phyloP scores from a whole-genome alignment of 1,140 invertebrate species.

The Drosophila persimilis region DNA sequence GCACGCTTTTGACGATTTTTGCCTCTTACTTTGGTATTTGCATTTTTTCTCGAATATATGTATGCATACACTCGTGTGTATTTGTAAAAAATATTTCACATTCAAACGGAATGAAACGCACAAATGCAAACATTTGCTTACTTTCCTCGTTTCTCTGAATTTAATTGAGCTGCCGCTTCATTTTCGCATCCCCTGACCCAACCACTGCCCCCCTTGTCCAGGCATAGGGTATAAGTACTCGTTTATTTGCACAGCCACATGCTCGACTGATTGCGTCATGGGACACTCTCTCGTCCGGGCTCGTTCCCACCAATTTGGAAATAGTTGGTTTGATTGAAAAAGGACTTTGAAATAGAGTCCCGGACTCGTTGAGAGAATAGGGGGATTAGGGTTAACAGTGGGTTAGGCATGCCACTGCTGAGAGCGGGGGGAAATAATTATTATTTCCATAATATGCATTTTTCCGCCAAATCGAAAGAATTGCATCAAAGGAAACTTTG shows the following conservation, averaged over 20 bases:
- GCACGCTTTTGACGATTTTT: slow-evolving; percentile 63
- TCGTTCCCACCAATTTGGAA: too few relatives aligned
- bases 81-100: slow-evolving; percentile 72
- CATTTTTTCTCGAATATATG: slow-evolving; percentile 31
- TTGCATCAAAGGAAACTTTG: slow-evolving; percentile 35
- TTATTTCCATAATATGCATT: neutral
- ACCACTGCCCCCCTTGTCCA: too few relatives aligned
- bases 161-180: slow-evolving; percentile 44
- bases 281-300: too few relatives aligned
- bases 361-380: too few relatives aligned
- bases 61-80: neutral
- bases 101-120: slow-evolving; percentile 67
- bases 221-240: too few relatives aligned
- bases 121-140: slow-evolving; percentile 71
- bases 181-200: slow-evolving; percentile 6
- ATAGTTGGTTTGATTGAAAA: too few relatives aligned
- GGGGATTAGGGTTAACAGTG: neutral
- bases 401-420: neutral
- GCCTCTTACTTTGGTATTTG: slow-evolving; percentile 33
- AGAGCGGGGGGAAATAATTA: neutral
- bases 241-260: too few relatives aligned
- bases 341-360: too few relatives aligned
- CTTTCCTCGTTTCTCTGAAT: slow-evolving; percentile 27
- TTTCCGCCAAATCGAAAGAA: slow-evolving; percentile 3
- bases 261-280: too few relatives aligned